phyloP scores from a whole-genome alignment of 2,888 invertebrate genomes.

The Cacoxenus indagator region DNA sequence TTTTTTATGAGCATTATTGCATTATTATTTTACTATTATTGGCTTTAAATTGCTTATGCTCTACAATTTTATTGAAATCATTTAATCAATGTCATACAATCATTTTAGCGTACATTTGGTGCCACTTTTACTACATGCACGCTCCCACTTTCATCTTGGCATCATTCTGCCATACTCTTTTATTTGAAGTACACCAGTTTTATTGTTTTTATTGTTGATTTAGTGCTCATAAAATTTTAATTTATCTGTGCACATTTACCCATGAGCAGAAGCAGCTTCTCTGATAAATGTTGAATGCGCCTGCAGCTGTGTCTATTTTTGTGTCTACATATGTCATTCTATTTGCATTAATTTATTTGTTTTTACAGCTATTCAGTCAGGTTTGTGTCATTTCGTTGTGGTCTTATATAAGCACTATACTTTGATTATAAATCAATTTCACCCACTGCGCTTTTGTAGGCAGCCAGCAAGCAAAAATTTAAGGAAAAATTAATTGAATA shows the following conservation, averaged over 20 bases:
- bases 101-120: neutral
- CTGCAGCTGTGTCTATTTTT: slow-evolving; percentile 7
- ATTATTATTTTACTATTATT: neutral
- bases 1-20: too few species aligned
- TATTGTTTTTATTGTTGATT: slow-evolving; percentile 1
- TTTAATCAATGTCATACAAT: neutral
- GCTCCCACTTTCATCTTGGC: neutral
- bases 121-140: neutral
- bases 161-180: neutral
- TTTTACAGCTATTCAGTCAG: neutral
- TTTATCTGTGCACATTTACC: neutral
- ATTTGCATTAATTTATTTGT: neutral
- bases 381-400: neutral
- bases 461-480: neutral
- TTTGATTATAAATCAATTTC: neutral
- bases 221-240: slow-evolving; percentile 9
- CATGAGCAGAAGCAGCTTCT: neutral
- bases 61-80: neutral
- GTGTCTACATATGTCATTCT: neutral
- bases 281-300: slow-evolving; percentile 3
- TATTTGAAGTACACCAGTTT: neutral
- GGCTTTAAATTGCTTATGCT: neutral
- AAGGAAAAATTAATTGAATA: neutral
- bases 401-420: neutral
- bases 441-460: neutral